These are phyloP conservation scores for Drosophila algonquin DNA, from an alignment of 2,888 invertebrate species.

Conservation along the genomic window DNA sequence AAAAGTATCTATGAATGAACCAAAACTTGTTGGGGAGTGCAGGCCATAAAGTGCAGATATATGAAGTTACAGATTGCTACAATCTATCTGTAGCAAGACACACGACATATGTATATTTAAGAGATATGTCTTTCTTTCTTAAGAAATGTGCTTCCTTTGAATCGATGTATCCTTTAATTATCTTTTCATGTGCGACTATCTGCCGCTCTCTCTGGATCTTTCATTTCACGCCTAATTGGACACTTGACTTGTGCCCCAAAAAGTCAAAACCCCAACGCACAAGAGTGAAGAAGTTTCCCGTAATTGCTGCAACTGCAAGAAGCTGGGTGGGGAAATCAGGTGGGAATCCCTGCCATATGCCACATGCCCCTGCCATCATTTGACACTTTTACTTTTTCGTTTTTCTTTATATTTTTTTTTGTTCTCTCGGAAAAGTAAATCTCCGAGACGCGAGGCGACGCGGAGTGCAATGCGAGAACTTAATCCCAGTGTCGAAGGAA, in stretches of 20 bases:
- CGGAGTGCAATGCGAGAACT: conserved; percentile 50
- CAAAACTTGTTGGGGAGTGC: too few relatives aligned
- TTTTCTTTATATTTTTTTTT: neutral
- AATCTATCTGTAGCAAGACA: too few relatives aligned
- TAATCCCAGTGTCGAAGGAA: conserved; percentile 73
- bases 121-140: neutral
- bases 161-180: neutral
- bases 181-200: neutral
- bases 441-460: conserved; percentile 14
- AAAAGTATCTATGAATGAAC: neutral
- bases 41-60: too few relatives aligned
- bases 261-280: neutral
- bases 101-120: neutral
- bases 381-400: conserved; percentile 36
- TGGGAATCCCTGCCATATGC: neutral
- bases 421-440: conserved; percentile 46
- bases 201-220: neutral
- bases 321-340: neutral
- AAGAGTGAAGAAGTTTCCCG: neutral
- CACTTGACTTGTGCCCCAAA: conserved; percentile 18
- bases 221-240: conserved; percentile 26
- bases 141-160: neutral
- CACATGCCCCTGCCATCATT: conserved; percentile 11
- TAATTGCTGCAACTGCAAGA: neutral
- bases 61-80: too few relatives aligned